phyloP scores from a whole-genome alignment of 1,140 invertebrate genomes.

The Physella acuta region DNA sequence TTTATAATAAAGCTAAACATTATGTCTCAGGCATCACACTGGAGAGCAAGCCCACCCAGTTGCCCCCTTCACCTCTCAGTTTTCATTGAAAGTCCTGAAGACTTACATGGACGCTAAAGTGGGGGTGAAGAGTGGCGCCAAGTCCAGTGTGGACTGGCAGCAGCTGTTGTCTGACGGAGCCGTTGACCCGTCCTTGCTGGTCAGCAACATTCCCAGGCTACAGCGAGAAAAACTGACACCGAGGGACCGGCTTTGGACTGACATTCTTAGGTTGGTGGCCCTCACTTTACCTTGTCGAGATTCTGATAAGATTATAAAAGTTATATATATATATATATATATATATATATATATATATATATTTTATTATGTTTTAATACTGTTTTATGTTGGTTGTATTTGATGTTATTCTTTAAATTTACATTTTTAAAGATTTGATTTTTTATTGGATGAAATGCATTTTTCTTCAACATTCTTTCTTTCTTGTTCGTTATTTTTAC shows the following conservation, averaged over 20 bases:
- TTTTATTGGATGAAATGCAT: too few species aligned
- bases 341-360: too few species aligned
- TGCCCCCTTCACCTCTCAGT: slow-evolving; percentile 6
- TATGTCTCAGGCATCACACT: not conserved
- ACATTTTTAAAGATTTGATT: too few species aligned
- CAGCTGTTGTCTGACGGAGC: not conserved
- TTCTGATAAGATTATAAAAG: too few species aligned
- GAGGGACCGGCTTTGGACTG: slow-evolving; percentile 10
- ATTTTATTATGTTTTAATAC: too few species aligned
- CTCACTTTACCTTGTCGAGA: too few species aligned
- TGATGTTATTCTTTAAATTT: too few species aligned
- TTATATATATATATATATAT: too few species aligned
- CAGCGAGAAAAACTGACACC: slow-evolving; percentile 9
- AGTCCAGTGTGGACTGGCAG: not conserved
- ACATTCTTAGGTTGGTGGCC: slow-evolving; percentile 21
- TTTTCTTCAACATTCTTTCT: too few species aligned
- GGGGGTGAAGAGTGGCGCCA: not conserved
- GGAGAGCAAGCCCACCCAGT: not conserved
- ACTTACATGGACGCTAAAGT: not conserved
- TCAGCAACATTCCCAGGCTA: not conserved
- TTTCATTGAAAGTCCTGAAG: slow-evolving; percentile 10
- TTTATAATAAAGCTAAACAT: too few species aligned
- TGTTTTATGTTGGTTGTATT: too few species aligned
- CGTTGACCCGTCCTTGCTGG: not conserved
- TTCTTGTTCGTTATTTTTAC: too few species aligned